phyloP scores from a whole-genome alignment of 2,797 vertebrate species.

The Centropyge bicolor region DNA sequence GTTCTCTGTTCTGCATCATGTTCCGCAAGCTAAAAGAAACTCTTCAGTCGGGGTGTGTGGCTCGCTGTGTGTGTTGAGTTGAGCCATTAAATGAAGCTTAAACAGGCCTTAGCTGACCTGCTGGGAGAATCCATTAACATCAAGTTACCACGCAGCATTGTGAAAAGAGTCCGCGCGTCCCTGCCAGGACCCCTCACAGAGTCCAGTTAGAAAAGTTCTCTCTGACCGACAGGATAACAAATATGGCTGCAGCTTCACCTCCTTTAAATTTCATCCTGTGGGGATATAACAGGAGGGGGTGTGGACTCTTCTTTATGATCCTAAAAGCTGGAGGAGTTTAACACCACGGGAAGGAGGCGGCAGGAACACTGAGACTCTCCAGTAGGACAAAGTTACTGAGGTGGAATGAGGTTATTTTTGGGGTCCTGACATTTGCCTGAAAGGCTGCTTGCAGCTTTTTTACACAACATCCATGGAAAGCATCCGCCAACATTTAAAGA shows the following conservation, averaged over 20 bases:
- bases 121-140: constrained; percentile 31
- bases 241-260: constrained; percentile 8
- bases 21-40: not conserved
- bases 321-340: constrained; percentile 22
- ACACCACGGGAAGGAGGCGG: not conserved
- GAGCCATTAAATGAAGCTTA: constrained; percentile 35
- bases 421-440: constrained; percentile 31
- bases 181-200: constrained; percentile 20
- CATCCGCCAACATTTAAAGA: not conserved
- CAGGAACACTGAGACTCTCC: not conserved
- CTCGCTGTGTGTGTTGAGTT: not conserved
- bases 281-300: constrained; percentile 2
- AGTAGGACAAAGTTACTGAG: not conserved
- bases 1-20: constrained; percentile 12
- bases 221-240: constrained; percentile 22
- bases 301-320: not conserved
- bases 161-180: constrained; percentile 32
- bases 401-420: constrained; percentile 8
- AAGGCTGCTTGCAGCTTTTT: not conserved
- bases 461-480: not conserved
- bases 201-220: constrained; percentile 19
- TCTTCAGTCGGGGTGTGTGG: constrained; percentile 22
- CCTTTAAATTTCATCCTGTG: constrained; percentile 16
- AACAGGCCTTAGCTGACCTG: constrained; percentile 36
- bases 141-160: constrained; percentile 19